phyloP scores from a whole-genome alignment of 2,888 invertebrate genomes.

The Cataglyphis cursor region DNA sequence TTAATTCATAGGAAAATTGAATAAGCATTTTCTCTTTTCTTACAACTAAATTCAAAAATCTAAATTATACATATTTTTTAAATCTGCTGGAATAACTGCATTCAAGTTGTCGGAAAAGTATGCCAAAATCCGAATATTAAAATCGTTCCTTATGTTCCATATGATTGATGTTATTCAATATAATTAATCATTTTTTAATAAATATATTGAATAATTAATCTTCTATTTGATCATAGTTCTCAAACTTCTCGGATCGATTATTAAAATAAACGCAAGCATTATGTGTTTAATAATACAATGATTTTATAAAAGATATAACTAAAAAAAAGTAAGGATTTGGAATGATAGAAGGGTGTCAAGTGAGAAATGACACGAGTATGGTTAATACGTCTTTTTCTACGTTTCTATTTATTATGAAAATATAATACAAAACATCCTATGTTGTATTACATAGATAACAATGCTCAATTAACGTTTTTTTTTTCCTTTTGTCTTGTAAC shows the following conservation, averaged over 20 bases:
- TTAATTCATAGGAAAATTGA: background rate
- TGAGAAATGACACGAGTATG: slow-evolving; percentile 74
- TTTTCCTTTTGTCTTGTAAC: slow-evolving; percentile 82
- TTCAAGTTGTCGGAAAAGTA: background rate
- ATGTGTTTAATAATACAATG: background rate
- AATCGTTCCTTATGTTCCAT: background rate
- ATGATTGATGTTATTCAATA: background rate
- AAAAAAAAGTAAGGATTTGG: background rate
- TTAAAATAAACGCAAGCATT: background rate
- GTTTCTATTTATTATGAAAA: slow-evolving; percentile 88
- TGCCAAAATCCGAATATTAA: background rate
- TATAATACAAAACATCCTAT: slow-evolving; percentile 88
- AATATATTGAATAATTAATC: background rate
- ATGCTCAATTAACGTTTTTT: slow-evolving; percentile 86
- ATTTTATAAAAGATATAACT: background rate
- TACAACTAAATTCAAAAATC: background rate
- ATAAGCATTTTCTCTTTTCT: background rate
- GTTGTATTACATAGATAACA: slow-evolving; percentile 87
- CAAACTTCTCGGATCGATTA: background rate
- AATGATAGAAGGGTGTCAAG: background rate
- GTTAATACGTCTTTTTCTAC: slow-evolving; percentile 87
- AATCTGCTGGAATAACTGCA: background rate
- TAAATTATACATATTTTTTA: background rate
- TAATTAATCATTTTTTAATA: background rate
- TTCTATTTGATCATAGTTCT: background rate